Percentiles rank a stretch among this genome's conserved stretches.
phyloP scores from a whole-genome alignment of 2,888 invertebrate genomes.

The Drosophila cyrtoloma region DNA sequence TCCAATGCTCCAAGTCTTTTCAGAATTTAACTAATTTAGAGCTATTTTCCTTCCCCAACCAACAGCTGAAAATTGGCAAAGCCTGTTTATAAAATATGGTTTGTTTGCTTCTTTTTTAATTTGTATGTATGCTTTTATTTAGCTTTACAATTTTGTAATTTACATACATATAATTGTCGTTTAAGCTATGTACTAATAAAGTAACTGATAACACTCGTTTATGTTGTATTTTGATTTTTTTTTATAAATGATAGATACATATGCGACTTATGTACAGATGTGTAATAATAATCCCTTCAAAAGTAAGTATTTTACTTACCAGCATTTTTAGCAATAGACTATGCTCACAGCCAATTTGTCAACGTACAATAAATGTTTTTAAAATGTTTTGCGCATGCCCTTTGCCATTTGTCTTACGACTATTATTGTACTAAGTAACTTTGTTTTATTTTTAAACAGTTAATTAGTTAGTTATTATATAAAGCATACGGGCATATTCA shows the following conservation, averaged over 20 bases:
- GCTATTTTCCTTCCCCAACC: not conserved
- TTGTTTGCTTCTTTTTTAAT: slow-evolving; percentile 18
- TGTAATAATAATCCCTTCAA: slow-evolving; percentile 1
- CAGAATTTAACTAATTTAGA: not conserved
- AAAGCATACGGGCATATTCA: not conserved
- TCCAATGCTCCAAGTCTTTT: not conserved
- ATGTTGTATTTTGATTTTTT: slow-evolving; percentile 6
- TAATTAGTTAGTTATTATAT: not conserved
- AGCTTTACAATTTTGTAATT: slow-evolving; percentile 13
- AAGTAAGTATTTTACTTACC: slow-evolving; percentile 14
- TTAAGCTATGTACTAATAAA: slow-evolving; percentile 18
- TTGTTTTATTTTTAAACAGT: slow-evolving; percentile 4
- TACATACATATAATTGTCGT: slow-evolving; percentile 15
- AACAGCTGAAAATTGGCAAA: not conserved
- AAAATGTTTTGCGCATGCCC: slow-evolving; percentile 51
- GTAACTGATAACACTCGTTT: slow-evolving; percentile 50
- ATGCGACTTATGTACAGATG: slow-evolving; percentile 1
- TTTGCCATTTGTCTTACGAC: slow-evolving; percentile 36
- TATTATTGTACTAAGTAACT: slow-evolving; percentile 62
- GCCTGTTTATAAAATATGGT: not conserved
- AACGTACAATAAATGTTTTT: slow-evolving; percentile 54
- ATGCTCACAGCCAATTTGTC: slow-evolving; percentile 73
- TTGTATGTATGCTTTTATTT: slow-evolving; percentile 27
- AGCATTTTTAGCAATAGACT: slow-evolving; percentile 48
- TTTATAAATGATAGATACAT: slow-evolving; percentile 3